Percentiles rank a stretch among this genome's conserved stretches.
These are phyloP conservation scores for Sebastes fasciatus DNA, from an alignment of 2,113 vertebrate genomes.

Conservation along the genomic window DNA sequence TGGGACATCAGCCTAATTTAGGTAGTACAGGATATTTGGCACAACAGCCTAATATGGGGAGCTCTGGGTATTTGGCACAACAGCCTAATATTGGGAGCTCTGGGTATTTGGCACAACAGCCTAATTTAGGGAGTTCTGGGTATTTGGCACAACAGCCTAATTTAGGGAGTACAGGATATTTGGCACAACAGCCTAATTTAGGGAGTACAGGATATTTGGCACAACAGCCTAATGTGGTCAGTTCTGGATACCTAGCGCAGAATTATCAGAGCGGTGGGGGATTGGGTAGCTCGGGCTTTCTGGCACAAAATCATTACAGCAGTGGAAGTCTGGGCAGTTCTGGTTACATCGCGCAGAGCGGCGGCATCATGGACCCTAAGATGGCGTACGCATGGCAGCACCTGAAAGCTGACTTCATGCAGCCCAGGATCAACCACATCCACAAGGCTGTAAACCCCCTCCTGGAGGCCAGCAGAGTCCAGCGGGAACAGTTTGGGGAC, in stretches of 20 bases:
- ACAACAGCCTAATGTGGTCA: constrained; percentile 70
- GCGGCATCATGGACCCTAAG: constrained; percentile 84
- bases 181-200: constrained; percentile 70
- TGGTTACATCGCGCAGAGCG: constrained; percentile 76
- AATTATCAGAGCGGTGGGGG: constrained; percentile 77
- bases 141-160: constrained; percentile 73
- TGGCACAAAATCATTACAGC: constrained; percentile 82
- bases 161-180: constrained; percentile 70
- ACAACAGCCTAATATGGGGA: constrained; percentile 55
- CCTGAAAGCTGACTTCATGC: constrained; percentile 89
- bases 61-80: constrained; percentile 55
- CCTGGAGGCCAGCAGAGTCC: constrained; percentile 76
- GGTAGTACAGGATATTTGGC: constrained; percentile 67
- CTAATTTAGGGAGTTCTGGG: constrained; percentile 72
- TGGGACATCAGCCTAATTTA: constrained; percentile 49
- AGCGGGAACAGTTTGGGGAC: constrained; percentile 78
- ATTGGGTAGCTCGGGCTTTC: constrained; percentile 77
- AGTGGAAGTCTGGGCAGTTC: constrained; percentile 80
- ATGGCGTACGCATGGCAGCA: constrained; percentile 91
- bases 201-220: constrained; percentile 73
- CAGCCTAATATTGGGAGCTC: constrained; percentile 56
- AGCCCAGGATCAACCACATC: constrained; percentile 89
- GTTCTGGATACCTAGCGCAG: constrained; percentile 76
- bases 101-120: constrained; percentile 65
- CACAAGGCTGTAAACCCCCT: constrained; percentile 85